Percentiles rank a stretch among this genome's conserved stretches.
phyloP scores from a whole-genome alignment of 2,113 vertebrate genomes.

The Entelurus aequoreus region DNA sequence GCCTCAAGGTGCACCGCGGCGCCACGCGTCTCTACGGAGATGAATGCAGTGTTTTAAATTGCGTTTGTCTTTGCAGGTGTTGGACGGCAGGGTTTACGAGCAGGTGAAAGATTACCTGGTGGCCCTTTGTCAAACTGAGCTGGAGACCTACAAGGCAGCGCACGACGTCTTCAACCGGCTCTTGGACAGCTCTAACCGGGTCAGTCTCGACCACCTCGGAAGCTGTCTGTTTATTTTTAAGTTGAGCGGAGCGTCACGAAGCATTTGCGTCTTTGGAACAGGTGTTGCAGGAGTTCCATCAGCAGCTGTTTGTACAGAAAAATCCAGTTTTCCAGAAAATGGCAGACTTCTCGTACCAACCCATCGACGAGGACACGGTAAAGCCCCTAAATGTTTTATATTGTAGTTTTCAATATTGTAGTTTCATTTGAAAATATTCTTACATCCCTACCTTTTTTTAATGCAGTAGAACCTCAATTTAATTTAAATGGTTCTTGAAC shows the following conservation, averaged over 20 bases:
- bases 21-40: neutral
- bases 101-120: slow-evolving; percentile 92
- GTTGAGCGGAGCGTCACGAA: neutral
- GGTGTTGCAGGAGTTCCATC: slow-evolving; percentile 86
- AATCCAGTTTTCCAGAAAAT: slow-evolving; percentile 81
- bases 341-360: slow-evolving; percentile 83
- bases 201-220: slow-evolving; percentile 26
- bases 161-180: slow-evolving; percentile 88
- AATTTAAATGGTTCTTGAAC: too few species aligned
- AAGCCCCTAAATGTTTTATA: slow-evolving; percentile 27
- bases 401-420: too few species aligned
- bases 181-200: slow-evolving; percentile 83
- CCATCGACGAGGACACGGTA: slow-evolving; percentile 86
- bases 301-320: slow-evolving; percentile 87
- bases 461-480: too few species aligned
- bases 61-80: slow-evolving; percentile 66
- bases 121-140: slow-evolving; percentile 89
- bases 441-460: neutral
- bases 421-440: too few species aligned
- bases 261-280: slow-evolving; percentile 33
- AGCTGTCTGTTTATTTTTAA: neutral
- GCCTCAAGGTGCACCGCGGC: slow-evolving; percentile 69
- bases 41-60: neutral
- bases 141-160: slow-evolving; percentile 82
- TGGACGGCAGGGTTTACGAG: slow-evolving; percentile 87